These are phyloP conservation scores for Podocnemis expansa DNA, from an alignment of 2,113 vertebrate genomes.

Conservation along the genomic window DNA sequence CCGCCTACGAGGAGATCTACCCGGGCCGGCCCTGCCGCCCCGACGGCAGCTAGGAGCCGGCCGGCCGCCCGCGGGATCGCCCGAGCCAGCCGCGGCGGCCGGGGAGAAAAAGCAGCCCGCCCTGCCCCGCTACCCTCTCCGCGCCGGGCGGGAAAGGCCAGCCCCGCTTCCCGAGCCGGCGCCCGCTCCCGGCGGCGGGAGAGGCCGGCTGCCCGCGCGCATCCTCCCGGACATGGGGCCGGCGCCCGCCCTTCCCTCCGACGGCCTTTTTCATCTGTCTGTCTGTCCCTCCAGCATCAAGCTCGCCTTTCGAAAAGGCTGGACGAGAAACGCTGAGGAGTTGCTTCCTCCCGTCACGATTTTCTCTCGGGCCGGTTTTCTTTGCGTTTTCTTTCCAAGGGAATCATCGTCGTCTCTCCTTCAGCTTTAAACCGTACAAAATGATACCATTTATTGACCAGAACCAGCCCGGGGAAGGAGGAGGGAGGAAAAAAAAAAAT, in stretches of 20 bases:
- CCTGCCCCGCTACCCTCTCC: neutral
- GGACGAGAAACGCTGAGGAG: constrained; percentile 64
- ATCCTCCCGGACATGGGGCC: neutral
- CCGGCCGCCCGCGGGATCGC: neutral
- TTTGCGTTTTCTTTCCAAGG: constrained; percentile 17
- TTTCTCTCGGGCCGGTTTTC: constrained; percentile 46
- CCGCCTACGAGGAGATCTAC: constrained; percentile 92
- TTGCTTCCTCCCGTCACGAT: constrained; percentile 54
- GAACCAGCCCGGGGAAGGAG: constrained; percentile 68
- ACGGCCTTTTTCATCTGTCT: neutral
- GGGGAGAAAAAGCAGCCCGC: neutral
- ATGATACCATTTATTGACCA: constrained; percentile 65
- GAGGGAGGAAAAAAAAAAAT: too few relatives aligned
- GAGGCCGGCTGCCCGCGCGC: neutral
- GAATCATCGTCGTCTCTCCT: constrained; percentile 46
- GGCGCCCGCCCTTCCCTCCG: neutral
- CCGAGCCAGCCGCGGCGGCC: neutral
- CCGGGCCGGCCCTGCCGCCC: constrained; percentile 76
- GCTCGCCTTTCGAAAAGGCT: constrained; percentile 60
- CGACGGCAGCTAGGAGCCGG: constrained; percentile 24
- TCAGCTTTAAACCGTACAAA: constrained; percentile 76
- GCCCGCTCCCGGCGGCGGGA: too few relatives aligned
- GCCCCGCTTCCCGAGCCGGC: neutral
- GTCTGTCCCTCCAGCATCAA: constrained; percentile 28
- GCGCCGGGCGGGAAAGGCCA: constrained; percentile 37